Evolutionary conservation across 2,888 invertebrate species (phyloP), one percentile per base, ranked within the genome.

Genomic region (Machimus rusticus): DNA sequence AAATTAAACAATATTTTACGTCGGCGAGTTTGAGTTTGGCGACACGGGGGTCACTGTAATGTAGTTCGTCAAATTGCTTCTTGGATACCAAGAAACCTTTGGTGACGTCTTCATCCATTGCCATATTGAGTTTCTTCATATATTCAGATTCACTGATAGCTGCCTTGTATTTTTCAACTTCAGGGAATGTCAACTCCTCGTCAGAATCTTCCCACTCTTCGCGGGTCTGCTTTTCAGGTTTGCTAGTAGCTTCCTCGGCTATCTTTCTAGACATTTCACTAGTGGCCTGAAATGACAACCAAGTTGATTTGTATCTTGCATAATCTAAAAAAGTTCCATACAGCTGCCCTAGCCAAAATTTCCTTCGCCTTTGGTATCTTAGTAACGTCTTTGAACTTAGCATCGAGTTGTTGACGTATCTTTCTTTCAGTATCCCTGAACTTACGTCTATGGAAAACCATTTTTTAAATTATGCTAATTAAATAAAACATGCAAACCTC

Each of bases 1-100:
- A 16, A 74, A 31, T 74, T 34, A 55, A n/a, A 19, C n/a, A 4
- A 39, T 31, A 14, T 89, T 90, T 91, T 91, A 95, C 95, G 93
- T 94, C 92, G 39, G 94, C 93, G 87, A 93, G 92, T 77, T 93
- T 92, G 34, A 95, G 91, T 84, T 93, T 91, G 88, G 93, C 93
- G 55, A 95, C 93, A 87, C 93, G 91, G 0, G 94, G 94, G 89
- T 94, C 93, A 90, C 94, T 94, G 89, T 94, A 95, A 89, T 94
- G 94, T 79, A 94, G 90, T 86, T 92, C 93, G 84, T 94, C 93
- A 89, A 93, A 94, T 88, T 94, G 94, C 57, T 94, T 93, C 76
- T 93, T 92, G 0, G 93, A 92, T 78, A 94, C 92, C 91, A 94
- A 92, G 89, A 94, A 93, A 1, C 94, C 94, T 1, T 92, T 91